phyloP scores from a whole-genome alignment of 2,888 invertebrate species.

The Epistrophella euchroma region DNA sequence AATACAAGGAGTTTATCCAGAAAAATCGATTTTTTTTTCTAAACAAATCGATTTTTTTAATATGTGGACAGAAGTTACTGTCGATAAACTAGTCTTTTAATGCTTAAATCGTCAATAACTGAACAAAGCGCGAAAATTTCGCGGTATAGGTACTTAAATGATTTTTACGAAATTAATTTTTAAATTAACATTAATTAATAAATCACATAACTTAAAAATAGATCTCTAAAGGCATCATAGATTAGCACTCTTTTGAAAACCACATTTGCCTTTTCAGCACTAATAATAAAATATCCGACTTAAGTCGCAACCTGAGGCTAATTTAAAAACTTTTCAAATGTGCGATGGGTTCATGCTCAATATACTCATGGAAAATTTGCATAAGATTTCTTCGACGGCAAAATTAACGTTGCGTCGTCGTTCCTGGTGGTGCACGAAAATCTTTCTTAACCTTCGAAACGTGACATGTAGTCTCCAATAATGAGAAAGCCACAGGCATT shows the following conservation, averaged over 20 bases:
- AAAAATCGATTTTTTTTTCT: too few relatives aligned
- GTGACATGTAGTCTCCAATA: slow-evolving; percentile 38
- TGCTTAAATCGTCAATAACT: too few relatives aligned
- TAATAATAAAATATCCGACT: not conserved
- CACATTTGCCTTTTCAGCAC: not conserved
- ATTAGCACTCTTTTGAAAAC: not conserved
- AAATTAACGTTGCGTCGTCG: not conserved
- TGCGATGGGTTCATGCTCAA: too few relatives aligned
- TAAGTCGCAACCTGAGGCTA: not conserved
- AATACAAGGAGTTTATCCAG: too few relatives aligned
- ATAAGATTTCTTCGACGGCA: not conserved
- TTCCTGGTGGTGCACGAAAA: slow-evolving; percentile 42
- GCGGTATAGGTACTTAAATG: too few relatives aligned
- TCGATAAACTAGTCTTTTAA: too few relatives aligned
- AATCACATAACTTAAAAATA: not conserved
- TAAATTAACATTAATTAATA: too few relatives aligned
- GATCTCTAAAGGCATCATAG: not conserved
- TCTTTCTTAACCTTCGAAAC: slow-evolving; percentile 35
- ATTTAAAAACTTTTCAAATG: not conserved
- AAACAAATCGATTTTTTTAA: too few relatives aligned
- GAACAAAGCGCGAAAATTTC: too few relatives aligned
- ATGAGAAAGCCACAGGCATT: slow-evolving; percentile 21
- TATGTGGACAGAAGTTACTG: too few relatives aligned
- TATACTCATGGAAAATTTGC: not conserved
- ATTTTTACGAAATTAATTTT: too few relatives aligned